These are phyloP conservation scores for Agriotes lineatus DNA, from an alignment of 2,888 invertebrate species.

Conservation along the genomic window DNA sequence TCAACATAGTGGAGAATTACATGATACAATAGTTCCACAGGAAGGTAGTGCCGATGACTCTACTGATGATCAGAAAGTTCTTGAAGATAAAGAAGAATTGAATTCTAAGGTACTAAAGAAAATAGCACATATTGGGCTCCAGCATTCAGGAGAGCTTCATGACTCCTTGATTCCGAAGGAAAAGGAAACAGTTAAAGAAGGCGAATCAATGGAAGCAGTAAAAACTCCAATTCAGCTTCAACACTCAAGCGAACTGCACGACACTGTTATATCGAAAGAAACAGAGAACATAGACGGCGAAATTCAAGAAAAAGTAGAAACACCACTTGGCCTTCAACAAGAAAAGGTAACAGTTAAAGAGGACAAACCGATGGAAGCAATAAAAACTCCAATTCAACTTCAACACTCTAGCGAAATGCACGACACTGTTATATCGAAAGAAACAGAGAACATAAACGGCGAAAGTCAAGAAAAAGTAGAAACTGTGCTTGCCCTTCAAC, in stretches of 20 bases:
- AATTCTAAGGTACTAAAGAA: background rate
- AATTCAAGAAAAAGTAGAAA: too few species aligned
- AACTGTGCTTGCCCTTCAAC: background rate
- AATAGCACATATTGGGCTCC: background rate
- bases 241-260: conserved; percentile 1
- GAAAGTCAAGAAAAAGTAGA: background rate
- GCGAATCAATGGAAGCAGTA: too few species aligned
- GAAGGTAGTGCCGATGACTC: background rate
- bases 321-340: too few species aligned
- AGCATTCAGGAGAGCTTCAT: conserved; percentile 15
- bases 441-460: too few species aligned
- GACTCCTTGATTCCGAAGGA: conserved; percentile 24
- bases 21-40: background rate
- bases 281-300: background rate
- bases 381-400: background rate
- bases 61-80: background rate
- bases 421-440: background rate
- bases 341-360: background rate
- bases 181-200: too few species aligned
- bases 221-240: background rate
- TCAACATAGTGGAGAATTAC: conserved; percentile 17
- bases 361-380: too few species aligned
- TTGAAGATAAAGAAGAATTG: background rate
- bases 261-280: background rate
- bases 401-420: too few species aligned